Percentiles rank a stretch among this genome's conserved stretches.
Evolutionary conservation across 2,113 vertebrate species (phyloP).

Genomic region (Oreotrochilus melanogaster): DNA sequence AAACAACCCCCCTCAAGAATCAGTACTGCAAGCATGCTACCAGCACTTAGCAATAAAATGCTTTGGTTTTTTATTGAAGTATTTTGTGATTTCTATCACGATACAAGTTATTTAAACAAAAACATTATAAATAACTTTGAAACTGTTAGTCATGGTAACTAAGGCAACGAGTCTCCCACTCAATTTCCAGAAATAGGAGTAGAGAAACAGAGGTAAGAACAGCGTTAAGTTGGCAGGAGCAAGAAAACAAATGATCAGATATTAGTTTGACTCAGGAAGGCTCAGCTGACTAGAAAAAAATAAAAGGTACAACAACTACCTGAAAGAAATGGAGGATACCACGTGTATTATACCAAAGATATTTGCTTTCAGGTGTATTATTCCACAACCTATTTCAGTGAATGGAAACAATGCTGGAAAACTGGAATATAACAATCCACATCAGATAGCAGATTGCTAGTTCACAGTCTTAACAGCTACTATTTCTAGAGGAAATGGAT

Average conservation of each 20-base stretch:
- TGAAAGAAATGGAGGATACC: background rate
- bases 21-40: background rate
- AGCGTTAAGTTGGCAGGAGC: conserved; percentile 32
- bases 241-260: conserved; percentile 27
- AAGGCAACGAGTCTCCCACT: conserved; percentile 71
- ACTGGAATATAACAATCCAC: background rate
- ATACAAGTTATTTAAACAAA: conserved; percentile 47
- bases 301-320: background rate
- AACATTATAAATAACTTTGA: conserved; percentile 64
- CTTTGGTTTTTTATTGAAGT: conserved; percentile 4
- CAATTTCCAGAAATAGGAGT: conserved; percentile 56
- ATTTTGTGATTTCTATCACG: background rate
- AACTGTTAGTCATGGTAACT: conserved; percentile 59
- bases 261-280: background rate
- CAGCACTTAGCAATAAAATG: background rate
- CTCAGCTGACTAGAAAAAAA: background rate
- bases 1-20: background rate
- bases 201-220: conserved; percentile 49
- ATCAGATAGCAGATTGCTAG: background rate
- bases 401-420: background rate
- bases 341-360: background rate
- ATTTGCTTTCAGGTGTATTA: background rate
- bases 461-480: background rate
- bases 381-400: background rate
- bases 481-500: background rate